Base-by-base conservation (phyloP, 2,888 invertebrate genomes). In the Liposcelis brunnea region DNA sequence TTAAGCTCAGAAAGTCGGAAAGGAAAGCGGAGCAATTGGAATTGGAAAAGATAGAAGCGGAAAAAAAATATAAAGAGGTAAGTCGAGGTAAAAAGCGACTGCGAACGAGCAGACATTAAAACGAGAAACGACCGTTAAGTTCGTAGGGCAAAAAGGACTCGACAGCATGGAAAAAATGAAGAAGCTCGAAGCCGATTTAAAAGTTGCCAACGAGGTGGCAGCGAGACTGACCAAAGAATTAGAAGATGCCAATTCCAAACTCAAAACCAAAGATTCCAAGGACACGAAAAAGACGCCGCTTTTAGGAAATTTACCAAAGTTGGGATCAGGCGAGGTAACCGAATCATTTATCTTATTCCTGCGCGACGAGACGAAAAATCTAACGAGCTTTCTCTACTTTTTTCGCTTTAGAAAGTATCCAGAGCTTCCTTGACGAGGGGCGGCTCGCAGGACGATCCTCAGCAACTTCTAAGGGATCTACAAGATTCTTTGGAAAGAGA, bases 1-100 rank as follows among this genome's bases (percentile, higher is more conserved):
- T 98, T 66, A 98, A 98, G 65, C 67, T 98, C 52, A 77, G 95
- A 58, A 98, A 98, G 71, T 77, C 89, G 43, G 98, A 99, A 63
- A 74, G 95, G 49, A 80, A 77, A 62, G 73, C 80, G 44, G 89
- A 89, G 46, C 81, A 87, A 56, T 65, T 90, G 16, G 94, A 94
- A 59, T 74, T 75, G 42, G 94, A 95, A 55, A 86, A 87, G 57
- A 70, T 71, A 40, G 78, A 82, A 54, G 64, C 74, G 36, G 80
- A 80, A 55, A 77, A 74, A 56, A 77, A 77, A 61, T 66, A 76
- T 50, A 70, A 75, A 52, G 69, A 72, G 57, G 70, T 71, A 58
- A 53, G 49, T 52, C n/a, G 36, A 44, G 40, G n/a, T n/a, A n/a
- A n/a, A n/a, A n/a, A n/a, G n/a, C n/a, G n/a, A n/a, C n/a, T n/a